phyloP scores from a whole-genome alignment of 2,113 vertebrate species.

The Hiodon alosoides region DNA sequence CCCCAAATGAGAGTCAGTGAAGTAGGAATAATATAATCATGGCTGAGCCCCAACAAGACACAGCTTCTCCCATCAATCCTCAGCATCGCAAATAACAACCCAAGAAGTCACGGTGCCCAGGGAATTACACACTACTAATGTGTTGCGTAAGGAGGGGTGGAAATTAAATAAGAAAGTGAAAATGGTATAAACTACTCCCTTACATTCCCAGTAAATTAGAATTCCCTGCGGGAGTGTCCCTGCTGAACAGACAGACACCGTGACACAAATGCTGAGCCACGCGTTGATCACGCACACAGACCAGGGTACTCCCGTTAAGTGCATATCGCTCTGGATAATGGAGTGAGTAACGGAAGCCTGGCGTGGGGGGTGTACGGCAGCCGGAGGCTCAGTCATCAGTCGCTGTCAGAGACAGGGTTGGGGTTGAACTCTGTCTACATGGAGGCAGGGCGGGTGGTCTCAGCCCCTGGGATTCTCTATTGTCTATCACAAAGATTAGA shows the following conservation, averaged over 20 bases:
- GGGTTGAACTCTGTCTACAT: constrained; percentile 26
- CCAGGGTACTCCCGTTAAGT: constrained; percentile 29
- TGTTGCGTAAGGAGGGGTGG: constrained; percentile 52
- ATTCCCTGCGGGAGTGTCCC: constrained; percentile 33
- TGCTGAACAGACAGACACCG: constrained; percentile 8
- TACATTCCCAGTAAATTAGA: constrained; percentile 38
- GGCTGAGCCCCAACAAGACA: background rate
- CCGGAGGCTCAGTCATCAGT: constrained; percentile 3
- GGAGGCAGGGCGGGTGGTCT: background rate
- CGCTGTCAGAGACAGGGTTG: constrained; percentile 34
- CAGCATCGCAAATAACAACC: constrained; percentile 58
- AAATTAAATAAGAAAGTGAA: constrained; percentile 30
- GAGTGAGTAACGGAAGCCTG: constrained; percentile 38
- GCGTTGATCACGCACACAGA: constrained; percentile 6
- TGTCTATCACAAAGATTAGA: too few species aligned
- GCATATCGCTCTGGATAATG: constrained; percentile 40
- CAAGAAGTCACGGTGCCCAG: constrained; percentile 41
- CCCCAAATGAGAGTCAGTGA: constrained; percentile 17
- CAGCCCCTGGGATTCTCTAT: too few species aligned
- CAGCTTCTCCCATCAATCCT: constrained; percentile 49
- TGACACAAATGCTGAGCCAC: constrained; percentile 15
- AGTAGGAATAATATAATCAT: too few species aligned
- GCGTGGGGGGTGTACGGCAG: constrained; percentile 13
- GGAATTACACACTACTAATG: constrained; percentile 54
- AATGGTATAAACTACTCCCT: constrained; percentile 41